These are phyloP conservation scores for Hippolais icterina DNA, from an alignment of 2,113 vertebrate genomes.

Conservation along the genomic window DNA sequence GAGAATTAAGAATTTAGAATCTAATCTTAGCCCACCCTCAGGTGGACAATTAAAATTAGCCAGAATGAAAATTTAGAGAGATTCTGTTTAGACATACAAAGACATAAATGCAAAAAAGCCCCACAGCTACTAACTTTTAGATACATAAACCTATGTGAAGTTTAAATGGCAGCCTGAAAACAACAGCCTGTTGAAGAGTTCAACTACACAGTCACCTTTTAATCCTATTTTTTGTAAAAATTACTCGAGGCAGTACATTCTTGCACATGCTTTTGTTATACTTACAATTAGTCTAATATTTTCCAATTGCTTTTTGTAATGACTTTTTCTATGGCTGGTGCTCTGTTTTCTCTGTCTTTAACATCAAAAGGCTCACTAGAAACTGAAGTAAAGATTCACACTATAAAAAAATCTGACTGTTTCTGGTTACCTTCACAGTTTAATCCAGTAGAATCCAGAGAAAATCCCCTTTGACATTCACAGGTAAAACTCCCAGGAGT, in stretches of 20 bases:
- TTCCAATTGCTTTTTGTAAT: not conserved
- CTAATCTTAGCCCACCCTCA: not conserved
- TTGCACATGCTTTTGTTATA: not conserved
- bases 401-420: not conserved
- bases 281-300: not conserved
- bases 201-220: not conserved
- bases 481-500: slow-evolving; percentile 85
- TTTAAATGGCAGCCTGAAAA: not conserved
- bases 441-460: slow-evolving; percentile 79
- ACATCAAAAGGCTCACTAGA: not conserved
- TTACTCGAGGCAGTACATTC: not conserved
- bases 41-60: not conserved
- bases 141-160: not conserved
- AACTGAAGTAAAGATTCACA: not conserved
- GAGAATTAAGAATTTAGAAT: not conserved
- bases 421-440: slow-evolving; percentile 81
- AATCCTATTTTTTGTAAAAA: not conserved
- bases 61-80: not conserved
- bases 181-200: not conserved
- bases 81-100: not conserved
- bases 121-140: not conserved
- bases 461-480: slow-evolving; percentile 84
- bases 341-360: not conserved
- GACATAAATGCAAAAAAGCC: not conserved
- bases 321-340: not conserved